These are phyloP conservation scores for Melanotus villosus DNA, from an alignment of 2,888 invertebrate genomes.

Conservation along the genomic window DNA sequence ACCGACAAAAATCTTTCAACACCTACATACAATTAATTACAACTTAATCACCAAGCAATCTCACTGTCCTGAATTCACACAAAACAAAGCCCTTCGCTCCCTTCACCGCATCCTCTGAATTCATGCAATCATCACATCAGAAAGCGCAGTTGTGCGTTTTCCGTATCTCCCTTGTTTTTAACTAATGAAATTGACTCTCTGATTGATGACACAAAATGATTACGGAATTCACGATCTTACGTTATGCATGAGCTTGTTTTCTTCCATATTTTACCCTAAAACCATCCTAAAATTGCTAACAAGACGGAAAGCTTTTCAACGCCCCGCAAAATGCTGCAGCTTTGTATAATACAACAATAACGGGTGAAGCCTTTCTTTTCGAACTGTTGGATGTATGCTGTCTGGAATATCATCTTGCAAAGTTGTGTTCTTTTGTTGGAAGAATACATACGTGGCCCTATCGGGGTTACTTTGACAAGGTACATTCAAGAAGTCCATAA, in stretches of 20 bases:
- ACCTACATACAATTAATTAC: no score
- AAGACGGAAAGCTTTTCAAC: neutral
- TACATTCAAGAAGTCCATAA: neutral
- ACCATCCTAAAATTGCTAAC: neutral
- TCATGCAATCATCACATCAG: no score
- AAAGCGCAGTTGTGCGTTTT: no score
- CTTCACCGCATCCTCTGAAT: no score
- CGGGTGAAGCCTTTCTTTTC: neutral
- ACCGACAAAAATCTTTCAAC: no score
- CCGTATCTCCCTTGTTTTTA: no score
- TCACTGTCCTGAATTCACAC: no score
- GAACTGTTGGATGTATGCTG: conserved; percentile 5
- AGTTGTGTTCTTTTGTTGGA: conserved; percentile 7
- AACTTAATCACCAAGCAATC: no score
- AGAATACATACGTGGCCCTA: conserved; percentile 7
- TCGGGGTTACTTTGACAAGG: conserved; percentile 13
- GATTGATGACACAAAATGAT: conserved; percentile 5
- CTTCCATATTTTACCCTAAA: neutral
- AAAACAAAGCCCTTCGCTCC: no score
- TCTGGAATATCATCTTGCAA: conserved; percentile 17
- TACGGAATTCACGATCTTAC: neutral
- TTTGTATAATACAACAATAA: neutral
- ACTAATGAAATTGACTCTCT: neutral
- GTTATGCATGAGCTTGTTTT: neutral
- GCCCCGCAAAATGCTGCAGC: neutral